These are phyloP conservation scores for Schizotus pectinicornis DNA, from an alignment of 2,888 invertebrate species.

Conservation along the genomic window DNA sequence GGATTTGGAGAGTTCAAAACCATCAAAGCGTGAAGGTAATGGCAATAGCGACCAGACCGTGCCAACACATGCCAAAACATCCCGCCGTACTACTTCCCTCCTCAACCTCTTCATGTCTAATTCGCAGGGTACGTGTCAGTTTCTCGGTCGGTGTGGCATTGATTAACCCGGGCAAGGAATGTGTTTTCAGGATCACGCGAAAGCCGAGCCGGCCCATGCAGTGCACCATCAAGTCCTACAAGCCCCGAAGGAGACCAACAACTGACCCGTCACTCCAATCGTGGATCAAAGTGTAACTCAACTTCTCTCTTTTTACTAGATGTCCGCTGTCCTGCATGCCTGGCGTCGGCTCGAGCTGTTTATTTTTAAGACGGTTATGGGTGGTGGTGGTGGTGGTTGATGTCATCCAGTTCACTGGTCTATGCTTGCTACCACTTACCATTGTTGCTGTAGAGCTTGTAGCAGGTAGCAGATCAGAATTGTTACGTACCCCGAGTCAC, in stretches of 20 bases:
- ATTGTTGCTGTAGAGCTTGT: slow-evolving; percentile 16
- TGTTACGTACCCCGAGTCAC: slow-evolving; percentile 33
- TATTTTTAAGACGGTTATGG: slow-evolving; percentile 22
- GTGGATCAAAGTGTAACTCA: slow-evolving; percentile 81
- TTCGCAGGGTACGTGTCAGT: slow-evolving; percentile 79
- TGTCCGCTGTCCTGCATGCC: slow-evolving; percentile 44
- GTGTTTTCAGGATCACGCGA: slow-evolving; percentile 70
- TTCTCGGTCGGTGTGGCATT: slow-evolving; percentile 33
- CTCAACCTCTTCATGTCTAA: slow-evolving; percentile 95
- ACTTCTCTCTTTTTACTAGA: slow-evolving; percentile 33
- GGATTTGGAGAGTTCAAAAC: slow-evolving; percentile 57
- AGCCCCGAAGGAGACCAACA: slow-evolving; percentile 65
- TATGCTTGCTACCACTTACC: slow-evolving; percentile 16
- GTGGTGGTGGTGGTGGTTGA: slow-evolving; percentile 13
- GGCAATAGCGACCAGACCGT: slow-evolving; percentile 57
- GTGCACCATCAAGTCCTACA: slow-evolving; percentile 75
- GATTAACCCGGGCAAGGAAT: slow-evolving; percentile 71
- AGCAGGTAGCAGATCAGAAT: slow-evolving; percentile 23
- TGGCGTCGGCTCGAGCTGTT: slow-evolving; percentile 40
- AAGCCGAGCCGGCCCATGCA: slow-evolving; percentile 58
- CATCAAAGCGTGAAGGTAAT: slow-evolving; percentile 73
- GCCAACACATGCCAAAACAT: slow-evolving; percentile 73
- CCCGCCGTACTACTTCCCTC: slow-evolving; percentile 92
- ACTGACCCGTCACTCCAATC: slow-evolving; percentile 77
- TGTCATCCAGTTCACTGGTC: not conserved